phyloP scores from a whole-genome alignment of 1,140 invertebrate genomes.

The Solenopsis fugax region DNA sequence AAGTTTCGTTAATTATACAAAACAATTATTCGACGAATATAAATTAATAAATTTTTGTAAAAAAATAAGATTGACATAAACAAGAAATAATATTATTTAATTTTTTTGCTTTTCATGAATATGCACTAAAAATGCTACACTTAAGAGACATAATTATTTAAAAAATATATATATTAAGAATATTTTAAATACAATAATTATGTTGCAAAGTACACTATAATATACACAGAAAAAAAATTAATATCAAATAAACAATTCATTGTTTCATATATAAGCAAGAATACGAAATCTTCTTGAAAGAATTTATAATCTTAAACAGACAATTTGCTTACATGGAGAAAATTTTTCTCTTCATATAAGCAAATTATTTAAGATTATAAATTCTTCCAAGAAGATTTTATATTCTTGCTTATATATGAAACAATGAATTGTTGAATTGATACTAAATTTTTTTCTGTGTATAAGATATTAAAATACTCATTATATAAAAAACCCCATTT shows the following conservation, averaged over 20 bases:
- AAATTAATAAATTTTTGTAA: background rate
- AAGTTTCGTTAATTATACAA: background rate
- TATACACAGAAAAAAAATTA: too few species aligned
- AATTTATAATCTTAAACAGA: too few species aligned
- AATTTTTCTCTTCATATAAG: too few species aligned
- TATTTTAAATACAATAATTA: background rate
- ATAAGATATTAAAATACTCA: background rate
- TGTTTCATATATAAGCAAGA: too few species aligned
- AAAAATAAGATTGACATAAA: background rate
- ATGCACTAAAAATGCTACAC: background rate
- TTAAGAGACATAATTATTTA: background rate
- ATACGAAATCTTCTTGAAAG: too few species aligned
- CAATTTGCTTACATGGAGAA: too few species aligned
- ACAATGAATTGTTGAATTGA: too few species aligned
- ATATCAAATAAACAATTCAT: too few species aligned
- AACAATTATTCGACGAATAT: background rate
- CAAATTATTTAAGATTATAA: too few species aligned
- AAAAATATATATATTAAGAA: background rate
- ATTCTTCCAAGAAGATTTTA: too few species aligned
- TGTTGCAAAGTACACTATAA: background rate
- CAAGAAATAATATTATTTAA: background rate
- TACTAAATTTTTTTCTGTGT: too few species aligned
- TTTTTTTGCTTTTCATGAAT: background rate
- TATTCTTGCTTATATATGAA: too few species aligned
- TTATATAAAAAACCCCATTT: background rate